phyloP scores from a whole-genome alignment of 2,113 vertebrate species.

The Lepisosteus oculatus region DNA sequence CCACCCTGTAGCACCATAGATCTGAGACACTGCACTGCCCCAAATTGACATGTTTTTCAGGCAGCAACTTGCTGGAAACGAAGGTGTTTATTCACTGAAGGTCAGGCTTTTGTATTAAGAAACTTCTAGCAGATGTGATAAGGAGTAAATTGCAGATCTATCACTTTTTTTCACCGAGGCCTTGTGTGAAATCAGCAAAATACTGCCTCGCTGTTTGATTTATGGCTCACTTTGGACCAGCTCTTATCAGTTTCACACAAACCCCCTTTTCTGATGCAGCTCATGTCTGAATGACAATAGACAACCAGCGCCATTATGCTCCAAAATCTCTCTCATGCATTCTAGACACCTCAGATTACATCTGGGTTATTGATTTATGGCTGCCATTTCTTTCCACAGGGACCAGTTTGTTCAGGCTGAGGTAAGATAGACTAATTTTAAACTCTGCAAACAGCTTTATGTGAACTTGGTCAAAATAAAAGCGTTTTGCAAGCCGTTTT shows the following conservation, averaged over 20 bases:
- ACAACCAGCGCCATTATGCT: slow-evolving; percentile 87
- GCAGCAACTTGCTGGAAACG: slow-evolving; percentile 55
- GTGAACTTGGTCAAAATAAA: slow-evolving; percentile 73
- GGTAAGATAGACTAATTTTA: slow-evolving; percentile 73
- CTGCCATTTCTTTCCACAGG: slow-evolving; percentile 64
- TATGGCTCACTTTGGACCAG: slow-evolving; percentile 86
- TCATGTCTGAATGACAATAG: slow-evolving; percentile 94
- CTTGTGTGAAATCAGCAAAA: slow-evolving; percentile 79
- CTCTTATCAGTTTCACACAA: slow-evolving; percentile 95
- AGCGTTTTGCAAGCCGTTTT: slow-evolving; percentile 53
- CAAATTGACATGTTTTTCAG: slow-evolving; percentile 44
- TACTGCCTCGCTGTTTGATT: slow-evolving; percentile 81
- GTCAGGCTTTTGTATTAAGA: slow-evolving; percentile 81
- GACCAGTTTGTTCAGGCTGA: slow-evolving; percentile 75
- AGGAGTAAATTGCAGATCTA: slow-evolving; percentile 86
- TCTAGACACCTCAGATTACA: slow-evolving; percentile 96
- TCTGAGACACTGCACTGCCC: not conserved
- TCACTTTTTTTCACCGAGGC: slow-evolving; percentile 56
- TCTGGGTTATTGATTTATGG: slow-evolving; percentile 94
- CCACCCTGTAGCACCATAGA: no score
- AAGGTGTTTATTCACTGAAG: slow-evolving; percentile 76
- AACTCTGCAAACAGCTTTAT: slow-evolving; percentile 66
- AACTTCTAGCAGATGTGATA: slow-evolving; percentile 86
- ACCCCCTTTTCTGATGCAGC: slow-evolving; percentile 79
- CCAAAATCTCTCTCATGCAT: slow-evolving; percentile 81